phyloP scores from a whole-genome alignment of 2,797 vertebrate genomes.

The Cryptoblepharus egeriae region DNA sequence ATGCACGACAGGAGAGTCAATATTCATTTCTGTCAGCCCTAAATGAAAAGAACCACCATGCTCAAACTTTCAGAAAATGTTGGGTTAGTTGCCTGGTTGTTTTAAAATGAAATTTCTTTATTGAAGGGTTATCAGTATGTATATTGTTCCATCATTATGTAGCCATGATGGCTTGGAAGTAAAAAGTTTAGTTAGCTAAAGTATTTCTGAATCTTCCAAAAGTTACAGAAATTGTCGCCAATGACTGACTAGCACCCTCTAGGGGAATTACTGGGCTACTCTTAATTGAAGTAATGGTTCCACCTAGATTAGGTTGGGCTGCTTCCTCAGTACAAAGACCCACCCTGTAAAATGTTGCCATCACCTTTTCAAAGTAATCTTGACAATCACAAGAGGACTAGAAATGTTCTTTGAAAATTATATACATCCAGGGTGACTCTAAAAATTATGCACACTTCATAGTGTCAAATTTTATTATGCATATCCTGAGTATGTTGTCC shows the following conservation, averaged over 20 bases:
- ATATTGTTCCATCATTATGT: neutral
- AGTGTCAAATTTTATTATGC: too few species aligned
- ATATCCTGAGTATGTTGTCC: too few species aligned
- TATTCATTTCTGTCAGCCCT: neutral
- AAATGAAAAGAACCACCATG: neutral
- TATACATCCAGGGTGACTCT: neutral
- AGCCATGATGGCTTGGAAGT: neutral
- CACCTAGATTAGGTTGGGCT: neutral
- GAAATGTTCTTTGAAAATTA: neutral
- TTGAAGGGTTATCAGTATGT: neutral
- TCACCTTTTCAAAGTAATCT: neutral
- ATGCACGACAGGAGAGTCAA: neutral
- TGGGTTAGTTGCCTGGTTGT: neutral
- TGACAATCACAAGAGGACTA: neutral
- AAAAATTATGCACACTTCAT: too few species aligned
- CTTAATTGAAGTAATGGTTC: neutral
- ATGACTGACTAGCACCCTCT: conserved; percentile 8
- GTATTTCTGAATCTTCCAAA: neutral
- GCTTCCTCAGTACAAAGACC: neutral
- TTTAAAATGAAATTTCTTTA: neutral
- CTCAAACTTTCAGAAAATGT: neutral
- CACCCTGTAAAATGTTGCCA: neutral
- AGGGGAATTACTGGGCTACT: neutral
- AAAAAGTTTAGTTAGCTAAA: neutral
- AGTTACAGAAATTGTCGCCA: neutral